Percentiles rank a stretch among this genome's conserved stretches.
Evolutionary conservation across 2,113 vertebrate genomes (phyloP).

Genomic region (Pitta sordida): DNA sequence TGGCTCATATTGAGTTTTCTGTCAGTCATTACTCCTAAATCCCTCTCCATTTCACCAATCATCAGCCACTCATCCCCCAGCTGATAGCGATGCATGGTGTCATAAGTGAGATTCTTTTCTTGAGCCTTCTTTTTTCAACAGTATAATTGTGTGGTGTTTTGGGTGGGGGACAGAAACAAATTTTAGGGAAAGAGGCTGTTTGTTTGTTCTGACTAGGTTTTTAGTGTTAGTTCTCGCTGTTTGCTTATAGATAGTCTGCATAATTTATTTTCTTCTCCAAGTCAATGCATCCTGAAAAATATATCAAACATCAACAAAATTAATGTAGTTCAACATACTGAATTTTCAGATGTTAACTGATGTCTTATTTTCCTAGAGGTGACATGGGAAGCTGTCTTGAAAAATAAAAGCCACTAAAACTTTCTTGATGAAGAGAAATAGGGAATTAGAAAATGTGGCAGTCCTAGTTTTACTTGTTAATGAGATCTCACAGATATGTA

Average conservation of each 20-base stretch:
- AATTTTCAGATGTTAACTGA: neutral
- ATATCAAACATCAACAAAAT: neutral
- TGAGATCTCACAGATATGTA: neutral
- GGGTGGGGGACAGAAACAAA: neutral
- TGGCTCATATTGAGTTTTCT: too few relatives aligned
- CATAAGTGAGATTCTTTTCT: neutral
- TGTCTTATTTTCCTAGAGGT: neutral
- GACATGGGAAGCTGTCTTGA: neutral
- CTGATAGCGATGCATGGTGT: too few relatives aligned
- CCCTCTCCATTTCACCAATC: too few relatives aligned
- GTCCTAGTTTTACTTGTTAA: neutral
- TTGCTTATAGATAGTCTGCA: neutral
- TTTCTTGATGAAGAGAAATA: neutral
- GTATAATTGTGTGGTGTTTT: neutral
- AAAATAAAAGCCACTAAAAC: neutral
- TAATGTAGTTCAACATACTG: neutral
- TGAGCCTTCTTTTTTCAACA: neutral
- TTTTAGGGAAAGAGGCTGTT: fast-evolving
- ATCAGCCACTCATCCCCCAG: too few relatives aligned
- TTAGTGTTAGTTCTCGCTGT: neutral
- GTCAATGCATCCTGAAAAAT: neutral
- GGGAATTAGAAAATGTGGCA: neutral
- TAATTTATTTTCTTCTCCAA: neutral
- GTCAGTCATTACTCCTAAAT: too few relatives aligned
- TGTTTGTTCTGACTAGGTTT: neutral